These are phyloP conservation scores for Phaedon cochleariae DNA, from an alignment of 2,888 invertebrate genomes.

Conservation along the genomic window DNA sequence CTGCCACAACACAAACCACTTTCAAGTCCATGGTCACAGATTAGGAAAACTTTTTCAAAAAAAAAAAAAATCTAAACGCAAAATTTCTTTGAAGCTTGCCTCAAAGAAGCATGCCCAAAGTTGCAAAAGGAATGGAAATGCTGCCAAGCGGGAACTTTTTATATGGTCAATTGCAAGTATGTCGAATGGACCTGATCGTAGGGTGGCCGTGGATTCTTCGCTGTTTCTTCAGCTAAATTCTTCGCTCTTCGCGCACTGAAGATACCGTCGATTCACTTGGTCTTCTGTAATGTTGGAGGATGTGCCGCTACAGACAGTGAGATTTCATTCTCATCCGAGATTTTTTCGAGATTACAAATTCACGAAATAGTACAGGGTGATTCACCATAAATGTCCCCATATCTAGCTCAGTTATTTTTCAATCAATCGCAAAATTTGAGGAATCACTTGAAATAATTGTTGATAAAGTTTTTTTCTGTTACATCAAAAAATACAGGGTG, in stretches of 20 bases:
- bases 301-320: conserved; percentile 53
- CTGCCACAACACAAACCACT: conserved; percentile 59
- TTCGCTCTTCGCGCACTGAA: conserved; percentile 19
- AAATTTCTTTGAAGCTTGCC: conserved; percentile 17
- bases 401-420: no score
- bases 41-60: conserved; percentile 19
- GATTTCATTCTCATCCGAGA: conserved; percentile 42
- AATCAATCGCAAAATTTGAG: no score
- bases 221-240: conserved; percentile 37
- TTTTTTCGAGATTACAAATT: conserved; percentile 7
- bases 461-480: no score
- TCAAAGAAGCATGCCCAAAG: conserved; percentile 57
- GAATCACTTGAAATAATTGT: no score
- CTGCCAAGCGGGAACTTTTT: conserved; percentile 58
- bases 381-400: no score
- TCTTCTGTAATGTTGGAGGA: conserved; percentile 47
- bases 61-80: conserved; percentile 27
- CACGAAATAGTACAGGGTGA: background rate
- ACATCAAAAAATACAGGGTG: no score
- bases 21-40: conserved; percentile 54
- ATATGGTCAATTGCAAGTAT: conserved; percentile 59
- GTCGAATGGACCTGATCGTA: conserved; percentile 62
- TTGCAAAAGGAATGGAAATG: conserved; percentile 58
- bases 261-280: conserved; percentile 46
- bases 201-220: conserved; percentile 49